phyloP scores from a whole-genome alignment of 2,113 vertebrate species.

The Serinus canaria region DNA sequence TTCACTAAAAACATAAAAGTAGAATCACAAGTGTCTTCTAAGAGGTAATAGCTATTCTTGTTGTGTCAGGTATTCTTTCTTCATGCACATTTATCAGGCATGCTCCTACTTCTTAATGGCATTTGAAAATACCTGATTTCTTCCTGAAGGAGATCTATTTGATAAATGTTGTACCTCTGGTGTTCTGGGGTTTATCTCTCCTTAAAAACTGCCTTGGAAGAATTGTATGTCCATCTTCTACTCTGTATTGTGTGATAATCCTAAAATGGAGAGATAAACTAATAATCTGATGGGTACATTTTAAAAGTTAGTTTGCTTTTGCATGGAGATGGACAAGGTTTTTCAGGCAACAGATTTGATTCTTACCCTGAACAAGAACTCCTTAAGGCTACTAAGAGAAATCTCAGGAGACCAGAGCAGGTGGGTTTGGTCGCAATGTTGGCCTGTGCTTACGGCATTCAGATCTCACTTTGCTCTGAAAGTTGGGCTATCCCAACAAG shows the following conservation, averaged over 20 bases:
- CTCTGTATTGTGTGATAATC: not conserved
- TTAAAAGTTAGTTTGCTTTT: not conserved
- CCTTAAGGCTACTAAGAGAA: not conserved
- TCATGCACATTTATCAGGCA: not conserved
- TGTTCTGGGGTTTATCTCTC: not conserved
- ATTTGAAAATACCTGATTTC: not conserved
- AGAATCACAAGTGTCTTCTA: not conserved
- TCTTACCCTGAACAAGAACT: not conserved
- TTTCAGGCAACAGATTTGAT: not conserved
- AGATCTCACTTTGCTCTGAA: not conserved
- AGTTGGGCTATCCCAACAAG: not conserved
- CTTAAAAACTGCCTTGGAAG: not conserved
- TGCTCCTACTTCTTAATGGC: not conserved
- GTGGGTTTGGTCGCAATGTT: fast-evolving
- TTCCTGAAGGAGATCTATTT: not conserved
- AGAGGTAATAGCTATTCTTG: not conserved
- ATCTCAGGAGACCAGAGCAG: fast-evolving
- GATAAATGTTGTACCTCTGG: not conserved
- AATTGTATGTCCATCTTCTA: not conserved
- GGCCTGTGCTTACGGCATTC: not conserved
- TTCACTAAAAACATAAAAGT: not conserved
- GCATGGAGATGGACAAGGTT: not conserved
- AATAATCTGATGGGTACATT: not conserved
- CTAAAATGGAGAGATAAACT: not conserved
- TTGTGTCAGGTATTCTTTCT: not conserved